These are phyloP conservation scores for Achroia grisella DNA, from an alignment of 1,140 invertebrate species.

Conservation along the genomic window DNA sequence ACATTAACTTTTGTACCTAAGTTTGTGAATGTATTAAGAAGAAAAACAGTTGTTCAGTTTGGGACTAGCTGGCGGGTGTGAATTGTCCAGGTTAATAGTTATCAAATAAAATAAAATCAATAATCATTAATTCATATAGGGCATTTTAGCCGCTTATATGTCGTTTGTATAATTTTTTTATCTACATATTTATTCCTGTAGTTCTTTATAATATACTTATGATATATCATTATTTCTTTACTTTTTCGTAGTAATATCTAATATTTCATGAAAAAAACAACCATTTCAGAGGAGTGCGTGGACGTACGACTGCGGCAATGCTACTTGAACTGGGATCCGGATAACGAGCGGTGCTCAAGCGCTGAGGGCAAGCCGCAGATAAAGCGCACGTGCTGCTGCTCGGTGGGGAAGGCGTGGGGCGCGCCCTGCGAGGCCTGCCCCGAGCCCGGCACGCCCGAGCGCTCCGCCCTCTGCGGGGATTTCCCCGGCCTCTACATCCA, in stretches of 20 bases:
- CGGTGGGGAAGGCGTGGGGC: constrained; percentile 91
- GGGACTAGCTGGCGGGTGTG: too few species aligned
- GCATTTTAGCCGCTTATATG: too few species aligned
- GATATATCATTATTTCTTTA: too few species aligned
- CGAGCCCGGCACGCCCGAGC: constrained; percentile 77
- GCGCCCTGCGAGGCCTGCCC: constrained; percentile 87
- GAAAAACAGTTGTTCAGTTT: too few species aligned
- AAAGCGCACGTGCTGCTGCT: constrained; percentile 91
- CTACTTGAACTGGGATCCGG: constrained; percentile 83
- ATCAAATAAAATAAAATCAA: too few species aligned
- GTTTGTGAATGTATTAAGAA: too few species aligned
- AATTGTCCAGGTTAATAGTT: too few species aligned
- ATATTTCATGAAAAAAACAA: neutral
- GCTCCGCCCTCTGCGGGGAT: constrained; percentile 77
- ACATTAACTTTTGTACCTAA: too few species aligned
- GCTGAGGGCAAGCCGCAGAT: constrained; percentile 87
- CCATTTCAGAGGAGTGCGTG: constrained; percentile 83
- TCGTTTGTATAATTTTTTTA: too few species aligned
- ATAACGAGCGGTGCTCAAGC: constrained; percentile 77
- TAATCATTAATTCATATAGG: too few species aligned
- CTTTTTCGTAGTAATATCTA: neutral
- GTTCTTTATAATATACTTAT: too few species aligned
- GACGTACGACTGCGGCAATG: constrained; percentile 90
- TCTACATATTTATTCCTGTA: too few species aligned
- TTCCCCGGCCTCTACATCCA: constrained; percentile 83